These are phyloP conservation scores for Arothron firmamentum DNA, from an alignment of 2,113 vertebrate species.

Conservation along the genomic window DNA sequence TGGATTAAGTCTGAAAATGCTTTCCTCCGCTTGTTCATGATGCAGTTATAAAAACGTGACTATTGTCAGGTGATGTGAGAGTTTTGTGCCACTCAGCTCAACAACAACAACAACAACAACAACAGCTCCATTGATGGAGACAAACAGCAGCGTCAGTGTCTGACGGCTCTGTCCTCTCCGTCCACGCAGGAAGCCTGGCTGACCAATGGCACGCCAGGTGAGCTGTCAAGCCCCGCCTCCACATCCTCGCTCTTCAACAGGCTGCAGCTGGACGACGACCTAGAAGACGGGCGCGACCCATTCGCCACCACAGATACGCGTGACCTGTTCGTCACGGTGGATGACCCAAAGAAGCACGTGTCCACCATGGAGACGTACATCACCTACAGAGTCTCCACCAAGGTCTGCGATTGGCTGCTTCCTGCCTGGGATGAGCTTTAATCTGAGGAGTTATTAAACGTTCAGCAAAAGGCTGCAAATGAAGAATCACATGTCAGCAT, in stretches of 20 bases:
- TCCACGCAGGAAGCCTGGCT: conserved; percentile 81
- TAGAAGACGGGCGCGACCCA: conserved; percentile 85
- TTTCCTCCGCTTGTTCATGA: not conserved
- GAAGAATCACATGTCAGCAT: no score
- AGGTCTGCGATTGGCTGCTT: conserved; percentile 72
- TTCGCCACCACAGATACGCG: conserved; percentile 83
- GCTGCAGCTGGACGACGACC: conserved; percentile 90
- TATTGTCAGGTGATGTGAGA: conserved; percentile 23
- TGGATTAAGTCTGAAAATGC: not conserved
- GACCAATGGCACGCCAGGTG: conserved; percentile 89
- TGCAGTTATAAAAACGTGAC: not conserved
- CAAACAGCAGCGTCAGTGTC: conserved; percentile 24
- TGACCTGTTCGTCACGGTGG: conserved; percentile 96
- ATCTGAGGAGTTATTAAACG: no score
- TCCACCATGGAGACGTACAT: conserved; percentile 99
- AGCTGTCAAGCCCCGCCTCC: conserved; percentile 88
- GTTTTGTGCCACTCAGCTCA: conserved; percentile 1
- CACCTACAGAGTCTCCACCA: conserved; percentile 93
- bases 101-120: conserved; percentile 50
- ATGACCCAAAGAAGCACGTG: conserved; percentile 96
- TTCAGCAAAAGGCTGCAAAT: no score
- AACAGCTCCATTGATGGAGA: conserved; percentile 46
- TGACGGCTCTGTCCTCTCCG: conserved; percentile 45
- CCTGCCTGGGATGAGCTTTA: no score
- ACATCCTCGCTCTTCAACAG: conserved; percentile 89